Evolutionary conservation across 2,113 vertebrate genomes (phyloP), one percentile per base, ranked within the genome.

Genomic region (human (Homo sapiens)): DNA sequence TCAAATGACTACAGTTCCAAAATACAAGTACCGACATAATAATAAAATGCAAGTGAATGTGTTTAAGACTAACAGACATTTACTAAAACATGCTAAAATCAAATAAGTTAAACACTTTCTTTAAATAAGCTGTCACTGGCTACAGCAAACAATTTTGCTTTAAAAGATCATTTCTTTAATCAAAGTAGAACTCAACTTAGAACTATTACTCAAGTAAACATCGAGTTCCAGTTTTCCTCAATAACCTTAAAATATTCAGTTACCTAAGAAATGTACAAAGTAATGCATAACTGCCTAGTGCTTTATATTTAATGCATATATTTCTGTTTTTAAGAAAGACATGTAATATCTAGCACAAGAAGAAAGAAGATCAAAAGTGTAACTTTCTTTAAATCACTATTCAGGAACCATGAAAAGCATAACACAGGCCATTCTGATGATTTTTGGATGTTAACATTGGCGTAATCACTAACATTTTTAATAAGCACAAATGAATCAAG

Each of bases 401-500:
- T 94, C 8, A 52, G 10, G 50, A 84, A 43, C 64, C 80, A 79
- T 32, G 72, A 55, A 78, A 89, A 0, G 61, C 45, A 23, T 93
- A 96, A 64, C 57, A 89, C 0, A 43, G 48, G n/a, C 79, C 27
- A 66, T 27, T 32, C 13, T 50, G 40, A 64, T 70, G 17, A 90
- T 59, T 90, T 96, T 73, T 70, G 61, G 27, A 79, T 50, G 35
- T 81, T 93, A 89, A 97, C 50, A 2, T 18, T 80, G 66, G 66
- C 32, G 0, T 70, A 89, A 9, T 12, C n/a, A 86, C 27, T 27
- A 81, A 97, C 18, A 89, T 96, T 89, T 97, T 76, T 64, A 95
- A 84, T 12, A 97, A 98, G 85, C 98, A 99, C 80, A 1, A 84
- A 94, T 27, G 90, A 50, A 82, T 25, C 79, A 76, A 97, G 96